phyloP scores from a whole-genome alignment of 53 echinoderm and acorn worm genomes.

The Hippasteria phrygiana region DNA sequence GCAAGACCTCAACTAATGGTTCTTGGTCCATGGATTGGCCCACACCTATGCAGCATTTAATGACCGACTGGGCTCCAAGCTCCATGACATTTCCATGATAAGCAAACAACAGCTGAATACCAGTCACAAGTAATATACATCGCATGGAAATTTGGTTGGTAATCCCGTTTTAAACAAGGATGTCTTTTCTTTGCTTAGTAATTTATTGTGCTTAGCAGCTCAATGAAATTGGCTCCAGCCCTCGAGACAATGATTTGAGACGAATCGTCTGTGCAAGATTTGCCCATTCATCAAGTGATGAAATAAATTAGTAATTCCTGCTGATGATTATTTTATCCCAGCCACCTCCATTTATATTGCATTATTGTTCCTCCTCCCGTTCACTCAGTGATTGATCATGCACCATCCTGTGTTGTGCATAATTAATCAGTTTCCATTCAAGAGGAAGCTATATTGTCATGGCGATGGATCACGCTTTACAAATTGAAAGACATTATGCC shows the following conservation, averaged over 20 bases:
- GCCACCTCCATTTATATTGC: constrained; percentile 7
- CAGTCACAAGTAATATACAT: too few relatives aligned
- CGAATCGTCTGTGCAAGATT: background rate
- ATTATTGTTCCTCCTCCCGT: background rate
- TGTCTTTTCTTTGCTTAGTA: too few relatives aligned
- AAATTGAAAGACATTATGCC: background rate
- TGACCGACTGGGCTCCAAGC: too few relatives aligned
- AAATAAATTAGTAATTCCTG: background rate
- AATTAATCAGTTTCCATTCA: background rate
- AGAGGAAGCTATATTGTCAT: background rate
- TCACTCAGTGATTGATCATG: background rate
- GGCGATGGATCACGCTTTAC: background rate
- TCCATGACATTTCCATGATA: too few relatives aligned
- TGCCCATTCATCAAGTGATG: background rate
- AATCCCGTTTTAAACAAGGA: too few relatives aligned
- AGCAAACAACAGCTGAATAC: too few relatives aligned
- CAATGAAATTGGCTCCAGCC: too few relatives aligned
- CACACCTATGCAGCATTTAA: too few relatives aligned
- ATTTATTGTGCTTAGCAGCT: too few relatives aligned
- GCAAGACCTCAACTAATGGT: too few relatives aligned
- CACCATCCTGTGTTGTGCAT: background rate
- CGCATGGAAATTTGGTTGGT: too few relatives aligned
- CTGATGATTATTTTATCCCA: constrained; percentile 29
- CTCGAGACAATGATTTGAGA: background rate
- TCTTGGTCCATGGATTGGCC: too few relatives aligned